Evolutionary conservation across 2,797 vertebrate species (phyloP).

Genomic region (Chelonia mydas): DNA sequence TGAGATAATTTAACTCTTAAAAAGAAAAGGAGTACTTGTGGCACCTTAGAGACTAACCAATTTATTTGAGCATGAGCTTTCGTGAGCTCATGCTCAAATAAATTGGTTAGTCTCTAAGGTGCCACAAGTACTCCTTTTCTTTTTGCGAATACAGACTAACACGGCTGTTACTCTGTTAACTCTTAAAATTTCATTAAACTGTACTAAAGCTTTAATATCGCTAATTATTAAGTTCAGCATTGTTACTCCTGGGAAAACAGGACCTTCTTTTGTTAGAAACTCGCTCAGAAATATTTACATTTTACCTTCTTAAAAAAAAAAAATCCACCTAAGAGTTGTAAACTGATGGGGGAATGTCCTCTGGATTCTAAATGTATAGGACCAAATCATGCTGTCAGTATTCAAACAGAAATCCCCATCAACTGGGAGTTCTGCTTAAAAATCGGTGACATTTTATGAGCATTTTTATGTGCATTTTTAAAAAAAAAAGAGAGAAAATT

Average conservation of each 20-base stretch:
- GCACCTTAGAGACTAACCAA: too few relatives aligned
- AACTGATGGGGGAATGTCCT: background rate
- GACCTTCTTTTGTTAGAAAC: background rate
- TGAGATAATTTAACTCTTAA: background rate
- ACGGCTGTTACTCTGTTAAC: too few relatives aligned
- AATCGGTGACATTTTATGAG: background rate
- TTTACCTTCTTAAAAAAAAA: background rate
- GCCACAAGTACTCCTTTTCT: too few relatives aligned
- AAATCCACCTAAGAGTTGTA: background rate
- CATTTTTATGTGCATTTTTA: background rate
- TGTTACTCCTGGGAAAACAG: background rate
- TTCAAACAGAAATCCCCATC: background rate
- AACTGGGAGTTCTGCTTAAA: background rate
- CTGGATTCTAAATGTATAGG: background rate
- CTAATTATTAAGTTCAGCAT: background rate
- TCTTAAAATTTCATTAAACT: background rate
- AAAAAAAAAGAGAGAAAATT: background rate
- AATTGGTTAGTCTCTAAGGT: too few relatives aligned
- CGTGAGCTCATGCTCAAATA: too few relatives aligned
- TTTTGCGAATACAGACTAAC: too few relatives aligned
- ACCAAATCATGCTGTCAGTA: background rate
- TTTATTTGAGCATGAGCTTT: too few relatives aligned
- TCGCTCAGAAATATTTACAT: background rate
- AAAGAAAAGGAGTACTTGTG: too few relatives aligned
- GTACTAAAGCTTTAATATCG: background rate